phyloP scores from a whole-genome alignment of 2,113 vertebrate genomes.

The Myxocyprinus asiaticus region DNA sequence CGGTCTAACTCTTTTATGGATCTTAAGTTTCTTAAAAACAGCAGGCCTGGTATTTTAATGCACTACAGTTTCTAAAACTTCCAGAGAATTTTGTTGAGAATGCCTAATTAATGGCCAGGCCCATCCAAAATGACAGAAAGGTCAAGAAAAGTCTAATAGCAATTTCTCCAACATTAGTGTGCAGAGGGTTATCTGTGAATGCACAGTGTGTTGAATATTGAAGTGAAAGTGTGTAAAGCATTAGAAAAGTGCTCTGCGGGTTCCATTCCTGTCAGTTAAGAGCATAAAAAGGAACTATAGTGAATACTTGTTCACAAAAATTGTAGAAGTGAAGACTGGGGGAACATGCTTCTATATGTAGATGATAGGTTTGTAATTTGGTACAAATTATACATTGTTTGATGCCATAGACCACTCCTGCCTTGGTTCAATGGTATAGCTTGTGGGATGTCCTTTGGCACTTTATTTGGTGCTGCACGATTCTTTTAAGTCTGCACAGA shows the following conservation, averaged over 20 bases:
- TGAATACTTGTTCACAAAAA: neutral
- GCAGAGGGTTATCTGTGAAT: neutral
- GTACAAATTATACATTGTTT: neutral
- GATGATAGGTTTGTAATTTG: neutral
- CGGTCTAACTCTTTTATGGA: no score
- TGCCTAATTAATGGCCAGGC: neutral
- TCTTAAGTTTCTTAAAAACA: no score
- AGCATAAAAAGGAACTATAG: neutral
- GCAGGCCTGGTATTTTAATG: neutral
- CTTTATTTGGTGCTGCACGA: neutral
- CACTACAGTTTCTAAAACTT: neutral
- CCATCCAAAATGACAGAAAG: conserved; percentile 2
- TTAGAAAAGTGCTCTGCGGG: neutral
- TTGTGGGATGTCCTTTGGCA: no score
- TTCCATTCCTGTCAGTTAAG: neutral
- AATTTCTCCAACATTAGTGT: neutral
- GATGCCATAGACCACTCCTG: neutral
- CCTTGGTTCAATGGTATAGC: no score
- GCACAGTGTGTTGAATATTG: neutral
- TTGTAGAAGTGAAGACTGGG: no score
- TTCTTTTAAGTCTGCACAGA: neutral
- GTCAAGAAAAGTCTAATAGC: neutral
- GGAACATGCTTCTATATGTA: no score
- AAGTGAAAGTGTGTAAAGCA: neutral
- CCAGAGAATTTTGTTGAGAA: neutral